Percentiles rank a stretch among this genome's conserved stretches.
Conservation (phyloP, 2,888 invertebrate genomes). For the Subacronicta megacephala region DNA sequence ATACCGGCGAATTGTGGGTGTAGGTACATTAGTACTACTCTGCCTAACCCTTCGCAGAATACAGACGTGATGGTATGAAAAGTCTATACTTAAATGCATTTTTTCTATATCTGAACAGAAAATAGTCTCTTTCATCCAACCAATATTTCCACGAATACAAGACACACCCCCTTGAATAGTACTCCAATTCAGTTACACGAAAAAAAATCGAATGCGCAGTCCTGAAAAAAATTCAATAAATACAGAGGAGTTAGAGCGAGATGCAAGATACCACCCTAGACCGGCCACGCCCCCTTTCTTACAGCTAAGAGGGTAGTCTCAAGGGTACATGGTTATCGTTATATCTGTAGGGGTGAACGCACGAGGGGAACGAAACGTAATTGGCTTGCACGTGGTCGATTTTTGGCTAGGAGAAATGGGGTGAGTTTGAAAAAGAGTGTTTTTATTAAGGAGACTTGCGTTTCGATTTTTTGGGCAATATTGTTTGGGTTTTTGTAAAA, state of each 20-base stretch:
- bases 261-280: constrained; percentile 69
- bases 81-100: no score
- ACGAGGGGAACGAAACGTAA: constrained; percentile 70
- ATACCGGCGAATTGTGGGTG: no score
- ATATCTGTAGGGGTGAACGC: constrained; percentile 66
- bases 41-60: no score
- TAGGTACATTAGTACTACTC: no score
- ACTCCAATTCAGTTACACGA: constrained; percentile 7
- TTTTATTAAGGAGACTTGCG: constrained; percentile 2
- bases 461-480: constrained; percentile 10
- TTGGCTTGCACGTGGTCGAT: constrained; percentile 72
- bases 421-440: constrained; percentile 42
- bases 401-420: constrained; percentile 60
- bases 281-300: constrained; percentile 78
- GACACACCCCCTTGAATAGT: background rate
- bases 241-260: constrained; percentile 62
- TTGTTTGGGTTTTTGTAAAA: no score
- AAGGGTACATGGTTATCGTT: constrained; percentile 63
- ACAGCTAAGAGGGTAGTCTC: constrained; percentile 66
- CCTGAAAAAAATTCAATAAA: constrained; percentile 50
- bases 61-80: no score
- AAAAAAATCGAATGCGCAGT: constrained; percentile 50
- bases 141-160: constrained; percentile 6
- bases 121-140: background rate
- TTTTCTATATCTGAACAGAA: no score